These are phyloP conservation scores for Isoperla grammatica DNA, from an alignment of 2,888 invertebrate species.

Conservation along the genomic window DNA sequence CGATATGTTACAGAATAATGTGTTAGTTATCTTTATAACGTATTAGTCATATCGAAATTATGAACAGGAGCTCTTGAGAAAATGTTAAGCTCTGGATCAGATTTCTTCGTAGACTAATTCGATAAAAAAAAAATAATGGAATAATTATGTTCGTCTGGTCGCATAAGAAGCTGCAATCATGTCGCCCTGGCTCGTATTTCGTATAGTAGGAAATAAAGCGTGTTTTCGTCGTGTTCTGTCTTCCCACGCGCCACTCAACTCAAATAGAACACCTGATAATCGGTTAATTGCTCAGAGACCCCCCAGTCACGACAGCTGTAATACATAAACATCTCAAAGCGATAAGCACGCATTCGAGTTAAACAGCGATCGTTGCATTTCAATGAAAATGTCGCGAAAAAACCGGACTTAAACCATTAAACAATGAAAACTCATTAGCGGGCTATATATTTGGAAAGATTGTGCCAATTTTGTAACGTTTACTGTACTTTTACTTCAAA, in stretches of 20 bases:
- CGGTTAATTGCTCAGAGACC: slow-evolving; percentile 16
- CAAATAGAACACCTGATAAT: not conserved
- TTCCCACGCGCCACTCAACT: slow-evolving; percentile 13
- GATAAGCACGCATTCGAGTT: slow-evolving; percentile 9
- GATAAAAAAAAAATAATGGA: slow-evolving; percentile 8
- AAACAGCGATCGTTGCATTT: not conserved
- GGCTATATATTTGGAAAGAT: not conserved
- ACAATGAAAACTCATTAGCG: too few species aligned
- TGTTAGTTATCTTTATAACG: too few species aligned
- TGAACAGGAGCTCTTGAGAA: too few species aligned
- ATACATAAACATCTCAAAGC: slow-evolving; percentile 10
- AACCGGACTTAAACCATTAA: too few species aligned
- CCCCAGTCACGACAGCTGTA: slow-evolving; percentile 10
- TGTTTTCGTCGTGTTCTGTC: not conserved
- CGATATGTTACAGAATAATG: too few species aligned
- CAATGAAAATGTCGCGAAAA: not conserved
- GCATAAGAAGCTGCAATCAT: not conserved
- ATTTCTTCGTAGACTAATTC: too few species aligned
- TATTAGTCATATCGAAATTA: too few species aligned
- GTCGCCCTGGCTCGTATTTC: not conserved
- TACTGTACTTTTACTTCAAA: too few species aligned
- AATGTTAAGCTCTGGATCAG: too few species aligned
- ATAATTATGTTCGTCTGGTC: not conserved
- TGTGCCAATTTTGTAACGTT: not conserved
- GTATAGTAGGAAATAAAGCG: not conserved